Evolutionary conservation across 2,797 vertebrate species (phyloP).

Genomic region (Semaprochilodus insignis): DNA sequence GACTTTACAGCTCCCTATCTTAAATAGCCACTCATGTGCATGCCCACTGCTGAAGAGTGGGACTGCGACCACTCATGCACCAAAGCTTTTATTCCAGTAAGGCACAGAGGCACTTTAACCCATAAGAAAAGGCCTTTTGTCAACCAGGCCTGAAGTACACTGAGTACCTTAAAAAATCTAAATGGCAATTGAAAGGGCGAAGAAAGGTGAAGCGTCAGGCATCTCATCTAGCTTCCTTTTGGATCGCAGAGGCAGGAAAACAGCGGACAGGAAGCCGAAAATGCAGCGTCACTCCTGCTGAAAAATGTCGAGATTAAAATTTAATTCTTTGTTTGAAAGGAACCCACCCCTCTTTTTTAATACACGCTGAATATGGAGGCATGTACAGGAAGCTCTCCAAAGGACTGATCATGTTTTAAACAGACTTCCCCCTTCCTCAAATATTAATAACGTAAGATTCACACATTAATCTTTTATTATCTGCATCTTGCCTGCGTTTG

Average conservation of each 20-base stretch:
- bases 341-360: slow-evolving; percentile 61
- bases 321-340: slow-evolving; percentile 59
- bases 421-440: slow-evolving; percentile 75
- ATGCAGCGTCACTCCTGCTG: slow-evolving; percentile 61
- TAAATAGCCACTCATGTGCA: neutral
- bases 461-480: slow-evolving; percentile 83
- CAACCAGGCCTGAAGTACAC: neutral
- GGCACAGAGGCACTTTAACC: neutral
- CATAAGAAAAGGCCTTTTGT: neutral
- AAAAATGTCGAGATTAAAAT: slow-evolving; percentile 73
- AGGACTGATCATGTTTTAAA: slow-evolving; percentile 78
- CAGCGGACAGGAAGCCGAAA: slow-evolving; percentile 27
- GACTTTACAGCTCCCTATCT: neutral
- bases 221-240: slow-evolving; percentile 17
- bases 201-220: slow-evolving; percentile 14
- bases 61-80: neutral
- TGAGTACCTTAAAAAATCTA: neutral
- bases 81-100: neutral
- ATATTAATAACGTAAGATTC: slow-evolving; percentile 81
- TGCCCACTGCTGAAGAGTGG: neutral
- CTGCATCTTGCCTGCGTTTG: slow-evolving; percentile 73
- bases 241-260: neutral
- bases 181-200: neutral
- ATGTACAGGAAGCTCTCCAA: slow-evolving; percentile 73
- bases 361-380: slow-evolving; percentile 60